Base-by-base conservation (phyloP, 2,888 invertebrate species). In the Chydorus sphaericus region DNA sequence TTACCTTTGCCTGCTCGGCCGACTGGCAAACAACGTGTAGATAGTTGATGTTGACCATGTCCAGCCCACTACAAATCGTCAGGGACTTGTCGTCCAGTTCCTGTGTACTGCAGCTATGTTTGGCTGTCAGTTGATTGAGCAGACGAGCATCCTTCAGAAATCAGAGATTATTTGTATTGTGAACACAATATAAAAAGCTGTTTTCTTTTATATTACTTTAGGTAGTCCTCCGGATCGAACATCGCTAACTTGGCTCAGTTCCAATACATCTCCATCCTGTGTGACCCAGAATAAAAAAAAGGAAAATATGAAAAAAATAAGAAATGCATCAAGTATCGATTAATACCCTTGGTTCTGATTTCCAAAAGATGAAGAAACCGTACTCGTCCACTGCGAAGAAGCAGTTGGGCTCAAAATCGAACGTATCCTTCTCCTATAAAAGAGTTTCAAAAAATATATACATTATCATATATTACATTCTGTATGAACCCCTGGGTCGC, bases 341-440 rank as follows among this genome's bases (percentile, higher is more conserved):
- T 44, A 71, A 75, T 73, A 94, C 94, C 80, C 80, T 80, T 63
- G 87, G 88, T 60, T 94, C 94, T 68, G 93, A 92, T 71, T 94
- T 96, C 96, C 96, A 97, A 71, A 90, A 93, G 63, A 97, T 86
- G 73, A 96, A 97, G 77, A 96, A 96, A 48, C 93, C 96, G 73
- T 90, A 92, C 69, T 94, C 89, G 71, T 96, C 96, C 52, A 94
- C 94, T 73, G 88, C 89, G 73, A 96, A 92, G 62, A 82, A 70
- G 65, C 92, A 92, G 68, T 82, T 84, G 63, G 85, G 80, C 69
- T 96, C 92, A 57, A 83, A 76, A 63, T 91, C 93, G 48, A 85
- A 83, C 67, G 87, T 87, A 70, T 93, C 93, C 71, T 89, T 91
- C 68, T 94, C 94, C 73, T 75, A 59, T 30, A 33, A 31, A 16